Percentiles rank a stretch among this genome's conserved stretches.
phyloP scores from a whole-genome alignment of 2,888 invertebrate species.

The Linnaemya vulpina region DNA sequence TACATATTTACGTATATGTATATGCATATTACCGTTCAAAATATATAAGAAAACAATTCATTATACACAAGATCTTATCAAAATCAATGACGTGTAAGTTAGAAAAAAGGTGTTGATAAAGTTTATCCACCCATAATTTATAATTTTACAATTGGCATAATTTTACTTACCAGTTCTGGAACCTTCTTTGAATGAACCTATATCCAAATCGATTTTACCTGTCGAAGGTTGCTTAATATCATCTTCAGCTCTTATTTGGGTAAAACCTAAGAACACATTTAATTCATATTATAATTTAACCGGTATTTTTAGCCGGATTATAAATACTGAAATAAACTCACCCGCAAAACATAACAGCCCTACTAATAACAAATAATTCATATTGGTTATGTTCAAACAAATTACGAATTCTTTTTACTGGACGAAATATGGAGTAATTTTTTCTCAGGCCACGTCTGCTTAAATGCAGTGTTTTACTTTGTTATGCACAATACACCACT shows the following conservation, averaged over 20 bases:
- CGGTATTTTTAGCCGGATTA: background rate
- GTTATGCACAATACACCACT: constrained; percentile 16
- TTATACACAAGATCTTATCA: background rate
- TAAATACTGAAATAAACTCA: constrained; percentile 68
- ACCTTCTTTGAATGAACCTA: constrained; percentile 92
- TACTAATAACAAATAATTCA: constrained; percentile 79
- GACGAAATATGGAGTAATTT: background rate
- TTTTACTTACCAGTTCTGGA: constrained; percentile 90
- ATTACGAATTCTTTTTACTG: constrained; percentile 16
- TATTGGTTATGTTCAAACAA: constrained; percentile 68
- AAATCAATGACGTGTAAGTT: constrained; percentile 37
- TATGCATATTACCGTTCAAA: background rate
- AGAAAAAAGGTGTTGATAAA: background rate
- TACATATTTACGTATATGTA: too few relatives aligned
- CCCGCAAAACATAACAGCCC: constrained; percentile 80
- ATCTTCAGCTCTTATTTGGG: constrained; percentile 77
- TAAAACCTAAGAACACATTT: constrained; percentile 75
- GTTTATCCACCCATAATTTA: too few relatives aligned
- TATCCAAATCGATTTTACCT: constrained; percentile 89
- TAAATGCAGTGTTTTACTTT: constrained; percentile 41
- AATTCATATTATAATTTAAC: background rate
- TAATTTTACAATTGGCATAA: too few relatives aligned
- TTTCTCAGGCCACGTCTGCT: constrained; percentile 67
- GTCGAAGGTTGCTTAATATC: constrained; percentile 77
- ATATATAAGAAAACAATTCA: too few relatives aligned